Percentiles rank a stretch among this genome's conserved stretches.
These are phyloP conservation scores for Rhabdomys pumilio DNA, from an alignment of 2,797 vertebrate genomes.

Conservation along the genomic window DNA sequence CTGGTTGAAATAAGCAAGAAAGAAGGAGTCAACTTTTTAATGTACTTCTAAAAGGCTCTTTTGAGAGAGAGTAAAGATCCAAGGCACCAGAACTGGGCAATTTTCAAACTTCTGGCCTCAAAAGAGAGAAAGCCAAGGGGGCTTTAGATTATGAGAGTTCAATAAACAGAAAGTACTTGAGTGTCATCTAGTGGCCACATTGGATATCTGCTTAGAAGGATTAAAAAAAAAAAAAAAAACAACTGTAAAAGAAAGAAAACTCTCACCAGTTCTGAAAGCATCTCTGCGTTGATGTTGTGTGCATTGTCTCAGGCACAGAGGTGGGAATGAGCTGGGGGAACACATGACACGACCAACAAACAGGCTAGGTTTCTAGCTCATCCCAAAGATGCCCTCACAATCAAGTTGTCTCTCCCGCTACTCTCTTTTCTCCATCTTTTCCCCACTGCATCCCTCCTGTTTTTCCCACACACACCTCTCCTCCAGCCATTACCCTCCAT, in stretches of 20 bases:
- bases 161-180: constrained; percentile 3
- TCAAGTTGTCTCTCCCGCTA: neutral
- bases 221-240: too few relatives aligned
- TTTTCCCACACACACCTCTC: neutral
- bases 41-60: neutral
- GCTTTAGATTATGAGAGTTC: neutral
- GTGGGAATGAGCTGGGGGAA: neutral
- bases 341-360: neutral
- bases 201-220: constrained; percentile 20
- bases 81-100: neutral
- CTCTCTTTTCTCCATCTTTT: neutral
- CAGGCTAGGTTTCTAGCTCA: neutral
- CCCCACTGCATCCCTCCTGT: neutral
- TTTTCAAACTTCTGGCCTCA: neutral
- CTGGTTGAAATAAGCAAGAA: neutral
- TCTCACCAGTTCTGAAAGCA: neutral
- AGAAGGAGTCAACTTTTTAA: neutral
- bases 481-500: neutral
- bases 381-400: neutral
- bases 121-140: neutral
- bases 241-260: neutral
- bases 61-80: neutral
- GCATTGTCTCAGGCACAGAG: neutral
- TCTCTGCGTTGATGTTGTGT: neutral
- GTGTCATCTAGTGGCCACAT: constrained; percentile 50